These are phyloP conservation scores for Calyptomena viridis DNA, from an alignment of 2,113 vertebrate species.

Conservation along the genomic window DNA sequence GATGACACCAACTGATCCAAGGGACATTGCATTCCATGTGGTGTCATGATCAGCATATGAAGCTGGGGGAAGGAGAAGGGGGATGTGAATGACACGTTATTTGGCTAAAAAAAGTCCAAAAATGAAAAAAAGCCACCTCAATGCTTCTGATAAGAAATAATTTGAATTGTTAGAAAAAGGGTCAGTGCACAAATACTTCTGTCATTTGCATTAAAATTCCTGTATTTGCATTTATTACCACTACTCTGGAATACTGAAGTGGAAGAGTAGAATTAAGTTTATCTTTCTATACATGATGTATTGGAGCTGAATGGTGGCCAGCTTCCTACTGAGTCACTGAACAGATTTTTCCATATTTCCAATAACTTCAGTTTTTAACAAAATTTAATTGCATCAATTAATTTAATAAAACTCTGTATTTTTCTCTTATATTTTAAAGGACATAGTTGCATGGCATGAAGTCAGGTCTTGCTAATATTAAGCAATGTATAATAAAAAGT, in stretches of 20 bases:
- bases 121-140: not conserved
- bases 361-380: not conserved
- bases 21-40: not conserved
- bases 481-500: not conserved
- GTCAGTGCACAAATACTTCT: not conserved
- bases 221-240: not conserved
- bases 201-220: not conserved
- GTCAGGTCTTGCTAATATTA: not conserved
- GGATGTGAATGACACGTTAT: not conserved
- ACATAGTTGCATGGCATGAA: not conserved
- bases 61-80: not conserved
- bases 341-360: not conserved
- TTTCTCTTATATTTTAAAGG: not conserved
- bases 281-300: not conserved
- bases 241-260: not conserved
- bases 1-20: not conserved
- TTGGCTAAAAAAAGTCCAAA: not conserved
- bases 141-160: not conserved
- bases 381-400: not conserved
- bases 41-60: not conserved
- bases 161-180: not conserved
- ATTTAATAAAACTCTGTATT: not conserved
- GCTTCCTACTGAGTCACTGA: not conserved
- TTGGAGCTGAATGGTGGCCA: not conserved
- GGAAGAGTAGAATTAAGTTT: not conserved